Evolutionary conservation across 2,797 vertebrate species (phyloP).

Genomic region (Euphonia xanthogaster): DNA sequence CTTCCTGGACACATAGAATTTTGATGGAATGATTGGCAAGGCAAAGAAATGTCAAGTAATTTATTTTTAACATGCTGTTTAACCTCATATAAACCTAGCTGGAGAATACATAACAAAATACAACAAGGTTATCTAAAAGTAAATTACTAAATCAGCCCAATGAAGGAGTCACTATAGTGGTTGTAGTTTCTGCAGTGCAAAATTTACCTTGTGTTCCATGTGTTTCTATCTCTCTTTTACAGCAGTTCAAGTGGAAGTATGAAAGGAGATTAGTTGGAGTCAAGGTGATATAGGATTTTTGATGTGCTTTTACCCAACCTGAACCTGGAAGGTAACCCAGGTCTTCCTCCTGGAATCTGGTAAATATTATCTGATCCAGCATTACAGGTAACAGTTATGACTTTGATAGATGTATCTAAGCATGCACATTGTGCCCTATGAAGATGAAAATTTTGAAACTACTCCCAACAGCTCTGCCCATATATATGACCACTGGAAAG

Average conservation of each 20-base stretch:
- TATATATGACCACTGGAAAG: not conserved
- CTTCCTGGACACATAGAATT: not conserved
- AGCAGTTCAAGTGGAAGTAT: not conserved
- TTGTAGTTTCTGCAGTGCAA: not conserved
- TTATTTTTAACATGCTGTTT: not conserved
- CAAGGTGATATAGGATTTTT: not conserved
- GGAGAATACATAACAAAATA: not conserved
- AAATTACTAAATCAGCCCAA: not conserved
- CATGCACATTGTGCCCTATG: rapidly evolving
- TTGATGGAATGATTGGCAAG: not conserved
- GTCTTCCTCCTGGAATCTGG: not conserved
- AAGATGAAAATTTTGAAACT: not conserved
- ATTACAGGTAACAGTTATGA: too few relatives aligned
- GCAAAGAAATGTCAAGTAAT: not conserved
- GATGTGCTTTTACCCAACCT: not conserved
- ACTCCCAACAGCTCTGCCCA: not conserved
- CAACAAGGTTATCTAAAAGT: not conserved
- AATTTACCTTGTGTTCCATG: not conserved
- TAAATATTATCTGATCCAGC: not conserved
- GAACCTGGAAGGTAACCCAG: not conserved
- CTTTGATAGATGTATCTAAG: not conserved
- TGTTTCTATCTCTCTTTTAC: not conserved
- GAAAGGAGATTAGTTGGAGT: not conserved
- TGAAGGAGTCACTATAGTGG: not conserved
- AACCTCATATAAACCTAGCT: not conserved